These are phyloP conservation scores for Vimba vimba DNA, from an alignment of 2,113 vertebrate species.

Conservation along the genomic window DNA sequence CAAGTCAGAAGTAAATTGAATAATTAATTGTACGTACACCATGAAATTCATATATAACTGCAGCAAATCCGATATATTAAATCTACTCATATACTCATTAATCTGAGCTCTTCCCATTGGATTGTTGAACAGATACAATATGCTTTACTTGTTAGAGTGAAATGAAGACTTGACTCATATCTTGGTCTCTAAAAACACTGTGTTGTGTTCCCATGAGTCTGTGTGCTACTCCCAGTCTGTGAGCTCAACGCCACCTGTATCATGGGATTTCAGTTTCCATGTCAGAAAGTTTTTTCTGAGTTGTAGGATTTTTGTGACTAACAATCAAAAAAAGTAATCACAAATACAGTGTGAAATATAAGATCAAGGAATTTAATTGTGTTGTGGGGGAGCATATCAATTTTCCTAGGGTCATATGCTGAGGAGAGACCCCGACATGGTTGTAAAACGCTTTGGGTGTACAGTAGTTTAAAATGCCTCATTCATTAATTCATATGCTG, in stretches of 20 bases:
- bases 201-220: conserved; percentile 25
- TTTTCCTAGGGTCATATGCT: too few species aligned
- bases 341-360: too few species aligned
- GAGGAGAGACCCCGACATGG: too few species aligned
- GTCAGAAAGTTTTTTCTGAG: neutral
- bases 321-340: too few species aligned
- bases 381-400: too few species aligned
- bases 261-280: neutral
- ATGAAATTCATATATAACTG: neutral
- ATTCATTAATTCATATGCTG: too few species aligned
- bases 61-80: neutral
- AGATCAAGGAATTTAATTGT: too few species aligned
- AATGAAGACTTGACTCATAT: neutral
- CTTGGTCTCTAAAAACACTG: conserved; percentile 7
- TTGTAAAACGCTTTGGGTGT: too few species aligned
- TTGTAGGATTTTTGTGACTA: too few species aligned
- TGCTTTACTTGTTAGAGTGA: neutral
- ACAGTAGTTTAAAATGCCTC: too few species aligned
- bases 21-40: neutral
- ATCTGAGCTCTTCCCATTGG: neutral
- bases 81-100: neutral
- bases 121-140: neutral
- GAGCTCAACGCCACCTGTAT: neutral
- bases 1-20: neutral
- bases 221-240: neutral